A percentile compares a stretch with the other conserved stretches of the same genome.
Conservation (phyloP, 2,888 invertebrate species). For the Spatulosminthurus flaviceps region DNA sequence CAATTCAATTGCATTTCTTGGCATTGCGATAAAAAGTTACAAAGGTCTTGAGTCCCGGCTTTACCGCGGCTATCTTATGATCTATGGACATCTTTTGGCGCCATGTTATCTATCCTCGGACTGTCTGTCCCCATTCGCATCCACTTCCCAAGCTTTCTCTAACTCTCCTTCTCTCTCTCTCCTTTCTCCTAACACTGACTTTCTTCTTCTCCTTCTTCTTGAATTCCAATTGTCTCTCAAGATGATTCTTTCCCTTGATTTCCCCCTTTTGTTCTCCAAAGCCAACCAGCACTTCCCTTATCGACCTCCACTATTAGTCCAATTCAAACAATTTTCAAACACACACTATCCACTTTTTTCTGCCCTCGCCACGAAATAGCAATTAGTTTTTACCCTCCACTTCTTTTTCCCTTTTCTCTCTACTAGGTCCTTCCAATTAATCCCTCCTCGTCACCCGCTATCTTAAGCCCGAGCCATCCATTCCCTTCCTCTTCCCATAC, state of each 20-base stretch:
- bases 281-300: neutral
- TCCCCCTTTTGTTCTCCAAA: neutral
- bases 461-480: too few relatives aligned
- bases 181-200: neutral
- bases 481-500: too few relatives aligned
- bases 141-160: neutral
- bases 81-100: slow-evolving; percentile 32
- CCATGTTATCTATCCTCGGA: slow-evolving; percentile 22
- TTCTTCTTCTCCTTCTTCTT: neutral
- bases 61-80: slow-evolving; percentile 22
- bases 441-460: neutral
- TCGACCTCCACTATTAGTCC: slow-evolving; percentile 8
- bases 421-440: slow-evolving; percentile 2
- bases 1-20: slow-evolving; percentile 28
- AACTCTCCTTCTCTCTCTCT: neutral
- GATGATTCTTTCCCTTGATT: slow-evolving; percentile 18
- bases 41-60: neutral
- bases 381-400: neutral
- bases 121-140: slow-evolving; percentile 9
- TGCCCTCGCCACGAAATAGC: slow-evolving; percentile 3
- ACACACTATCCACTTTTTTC: neutral
- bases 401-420: neutral
- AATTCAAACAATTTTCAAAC: slow-evolving; percentile 12
- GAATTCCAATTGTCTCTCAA: slow-evolving; percentile 10
- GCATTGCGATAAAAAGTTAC: slow-evolving; percentile 14